A percentile compares a stretch with the other conserved stretches of the same genome.
These are phyloP conservation scores for Ctena decussata DNA, from an alignment of 2,888 invertebrate species.

Conservation along the genomic window DNA sequence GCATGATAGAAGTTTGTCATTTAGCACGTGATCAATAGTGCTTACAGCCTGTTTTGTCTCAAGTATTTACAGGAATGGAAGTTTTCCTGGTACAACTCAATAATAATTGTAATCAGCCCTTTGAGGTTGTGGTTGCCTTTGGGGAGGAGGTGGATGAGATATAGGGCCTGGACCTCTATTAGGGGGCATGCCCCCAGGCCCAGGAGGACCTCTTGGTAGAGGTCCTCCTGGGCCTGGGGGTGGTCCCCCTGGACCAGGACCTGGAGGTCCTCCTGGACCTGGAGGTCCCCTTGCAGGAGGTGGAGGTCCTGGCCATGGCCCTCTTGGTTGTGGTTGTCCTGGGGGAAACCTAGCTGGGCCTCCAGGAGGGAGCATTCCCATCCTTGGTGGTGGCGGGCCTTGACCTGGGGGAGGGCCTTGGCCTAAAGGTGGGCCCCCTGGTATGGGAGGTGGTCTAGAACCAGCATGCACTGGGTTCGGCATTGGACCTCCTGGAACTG, in stretches of 20 bases:
- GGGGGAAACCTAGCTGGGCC: conserved; percentile 30
- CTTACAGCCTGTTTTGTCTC: too few species aligned
- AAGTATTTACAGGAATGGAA: too few species aligned
- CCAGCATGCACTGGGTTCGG: conserved; percentile 45
- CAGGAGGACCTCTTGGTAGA: conserved; percentile 53
- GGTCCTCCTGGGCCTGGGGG: conserved; percentile 4
- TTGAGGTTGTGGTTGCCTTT: conserved; percentile 54
- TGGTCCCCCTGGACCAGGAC: conserved; percentile 48
- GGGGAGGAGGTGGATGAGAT: conserved; percentile 62
- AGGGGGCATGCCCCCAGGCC: neutral
- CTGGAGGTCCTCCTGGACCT: neutral
- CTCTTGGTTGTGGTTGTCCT: conserved; percentile 55
- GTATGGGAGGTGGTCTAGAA: conserved; percentile 51
- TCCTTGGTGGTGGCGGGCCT: conserved; percentile 56
- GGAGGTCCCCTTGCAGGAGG: conserved; percentile 35
- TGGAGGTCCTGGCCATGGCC: conserved; percentile 62
- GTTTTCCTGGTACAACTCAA: too few species aligned
- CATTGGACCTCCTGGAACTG: conserved; percentile 37
- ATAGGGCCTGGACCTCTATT: conserved; percentile 42
- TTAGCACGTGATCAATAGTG: too few species aligned
- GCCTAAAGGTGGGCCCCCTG: neutral
- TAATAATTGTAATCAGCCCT: conserved; percentile 73
- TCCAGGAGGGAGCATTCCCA: conserved; percentile 61
- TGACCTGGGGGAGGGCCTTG: conserved; percentile 6
- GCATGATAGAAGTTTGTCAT: too few species aligned